Evolutionary conservation across 1,140 invertebrate genomes (phyloP), one percentile per base, ranked within the genome.

Genomic region (Heliconius hewitsoni): DNA sequence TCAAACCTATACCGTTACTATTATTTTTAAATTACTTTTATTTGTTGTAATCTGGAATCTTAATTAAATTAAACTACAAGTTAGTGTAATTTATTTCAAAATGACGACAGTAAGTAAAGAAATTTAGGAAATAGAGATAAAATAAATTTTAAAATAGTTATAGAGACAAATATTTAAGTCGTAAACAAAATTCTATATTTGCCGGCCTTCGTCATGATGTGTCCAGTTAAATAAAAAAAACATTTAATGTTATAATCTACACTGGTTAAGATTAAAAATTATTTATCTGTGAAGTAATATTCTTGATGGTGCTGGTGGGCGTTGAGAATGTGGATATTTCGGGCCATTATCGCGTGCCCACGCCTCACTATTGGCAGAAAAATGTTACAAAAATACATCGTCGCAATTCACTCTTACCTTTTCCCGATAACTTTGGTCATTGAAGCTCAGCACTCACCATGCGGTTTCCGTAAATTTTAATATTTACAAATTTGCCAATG

Each of bases 311-410:
- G 81, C 79, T 80, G 82, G 91, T 91, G 90, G 90, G 91, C 88
- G 89, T 79, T 77, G 82, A 90, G 89, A 93, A 86, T 91, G 88
- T 88, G 89, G 84, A 89, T 93, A 92, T 93, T 93, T 91, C 83
- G 86, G 87, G 86, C 85, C 83, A 90, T 91, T 90, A 89, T 91
- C 89, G 87, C 84, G 86, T 90, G 84, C 89, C 90, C 86, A 91
- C 91, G 87, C 83, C 80, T 50, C 84, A 85, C 87, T 90, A 91
- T 92, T 91, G 89, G 91, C 90, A 91, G 88, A 92, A 92, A 93
- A 92, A 92, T 91, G 87, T 89, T 90, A 89, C 86, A 83, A 88
- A 92, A 91, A 92, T 93, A 92, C 83, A 87, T 82, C 88, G 88
- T 89, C 86, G 86, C 86, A 88, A 86, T 89, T 86, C 84, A 87